phyloP scores from a whole-genome alignment of 2,797 vertebrate species.

The Thaleichthys pacificus region DNA sequence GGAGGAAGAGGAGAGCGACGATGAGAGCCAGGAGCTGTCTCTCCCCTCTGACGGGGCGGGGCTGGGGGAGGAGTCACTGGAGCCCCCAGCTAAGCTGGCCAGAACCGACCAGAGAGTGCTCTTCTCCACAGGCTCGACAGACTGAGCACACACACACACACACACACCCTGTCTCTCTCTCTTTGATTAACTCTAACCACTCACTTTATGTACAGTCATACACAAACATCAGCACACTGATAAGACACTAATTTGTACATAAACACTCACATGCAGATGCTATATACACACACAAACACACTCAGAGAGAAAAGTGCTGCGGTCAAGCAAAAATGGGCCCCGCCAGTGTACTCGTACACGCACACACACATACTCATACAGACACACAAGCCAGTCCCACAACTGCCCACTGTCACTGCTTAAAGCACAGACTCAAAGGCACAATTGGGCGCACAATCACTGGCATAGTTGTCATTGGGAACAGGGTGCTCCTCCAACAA shows the following conservation, averaged over 20 bases:
- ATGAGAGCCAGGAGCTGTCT: constrained; percentile 85
- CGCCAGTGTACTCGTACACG: constrained; percentile 22
- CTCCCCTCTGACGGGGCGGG: constrained; percentile 71
- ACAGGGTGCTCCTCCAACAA: neutral
- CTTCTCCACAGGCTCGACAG: constrained; percentile 73
- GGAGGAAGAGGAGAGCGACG: constrained; percentile 91
- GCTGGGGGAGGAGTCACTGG: constrained; percentile 82
- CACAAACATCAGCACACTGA: constrained; percentile 5
- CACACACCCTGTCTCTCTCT: constrained; percentile 1
- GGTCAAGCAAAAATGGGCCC: constrained; percentile 31
- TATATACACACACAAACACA: constrained; percentile 12
- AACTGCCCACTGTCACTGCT: constrained; percentile 13
- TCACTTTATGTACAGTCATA: constrained; percentile 14
- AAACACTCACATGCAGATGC: constrained; percentile 16
- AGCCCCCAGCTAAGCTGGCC: constrained; percentile 87
- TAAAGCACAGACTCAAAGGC: constrained; percentile 23
- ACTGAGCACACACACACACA: constrained; percentile 60
- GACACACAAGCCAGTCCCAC: constrained; percentile 40
- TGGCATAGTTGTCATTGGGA: constrained; percentile 8
- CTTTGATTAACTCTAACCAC: constrained; percentile 16
- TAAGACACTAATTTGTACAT: neutral
- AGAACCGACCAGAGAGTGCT: constrained; percentile 85
- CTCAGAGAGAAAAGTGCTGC: constrained; percentile 19
- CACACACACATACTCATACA: constrained; percentile 15
- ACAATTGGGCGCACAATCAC: constrained; percentile 22